These are phyloP conservation scores for Sebastes vulpes DNA, from an alignment of 2,797 vertebrate species.

Conservation along the genomic window DNA sequence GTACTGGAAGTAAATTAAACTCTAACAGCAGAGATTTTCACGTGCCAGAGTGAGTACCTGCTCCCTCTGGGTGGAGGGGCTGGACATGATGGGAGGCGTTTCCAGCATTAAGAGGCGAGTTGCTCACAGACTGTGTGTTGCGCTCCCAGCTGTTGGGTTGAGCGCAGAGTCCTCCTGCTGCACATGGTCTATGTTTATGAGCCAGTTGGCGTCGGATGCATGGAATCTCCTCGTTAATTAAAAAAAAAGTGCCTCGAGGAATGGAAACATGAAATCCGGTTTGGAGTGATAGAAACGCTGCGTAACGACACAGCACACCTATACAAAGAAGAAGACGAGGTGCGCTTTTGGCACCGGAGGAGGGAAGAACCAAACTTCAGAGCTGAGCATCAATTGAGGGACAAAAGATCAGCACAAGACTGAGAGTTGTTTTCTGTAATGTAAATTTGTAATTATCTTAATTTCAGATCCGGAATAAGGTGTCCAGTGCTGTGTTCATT, in stretches of 20 bases:
- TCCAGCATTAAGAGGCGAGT: neutral
- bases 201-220: neutral
- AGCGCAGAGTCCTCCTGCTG: neutral
- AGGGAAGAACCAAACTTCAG: conserved; percentile 24
- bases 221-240: neutral
- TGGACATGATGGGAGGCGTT: conserved; percentile 42
- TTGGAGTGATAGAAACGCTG: conserved; percentile 1
- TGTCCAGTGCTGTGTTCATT: neutral
- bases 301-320: conserved; percentile 1
- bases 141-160: conserved; percentile 23
- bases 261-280: neutral
- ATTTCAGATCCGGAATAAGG: neutral
- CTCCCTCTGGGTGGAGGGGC: neutral
- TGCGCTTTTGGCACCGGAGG: conserved; percentile 45
- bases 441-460: neutral
- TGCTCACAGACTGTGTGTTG: neutral
- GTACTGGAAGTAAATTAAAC: neutral
- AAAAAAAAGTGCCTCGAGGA: neutral
- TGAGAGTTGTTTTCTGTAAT: neutral
- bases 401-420: neutral
- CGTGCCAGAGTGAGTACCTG: conserved; percentile 33
- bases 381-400: neutral
- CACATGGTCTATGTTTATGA: too few species aligned
- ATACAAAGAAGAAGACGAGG: neutral
- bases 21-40: neutral